phyloP scores from a whole-genome alignment of 2,888 invertebrate species.

The Latheticus oryzae region DNA sequence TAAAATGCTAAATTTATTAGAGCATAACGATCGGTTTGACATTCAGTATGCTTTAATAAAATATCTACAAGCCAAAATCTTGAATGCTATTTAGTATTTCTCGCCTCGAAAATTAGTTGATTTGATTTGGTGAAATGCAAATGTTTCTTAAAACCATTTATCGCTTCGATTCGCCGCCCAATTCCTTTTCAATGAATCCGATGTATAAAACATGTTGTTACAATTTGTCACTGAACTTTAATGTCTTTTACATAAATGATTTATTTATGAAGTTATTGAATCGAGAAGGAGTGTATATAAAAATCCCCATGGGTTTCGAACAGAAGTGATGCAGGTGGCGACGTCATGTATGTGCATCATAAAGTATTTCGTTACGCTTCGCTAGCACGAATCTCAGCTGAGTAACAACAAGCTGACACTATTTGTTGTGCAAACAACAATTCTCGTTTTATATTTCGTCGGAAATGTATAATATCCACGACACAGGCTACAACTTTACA shows the following conservation, averaged over 20 bases:
- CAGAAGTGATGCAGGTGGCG: constrained; percentile 19
- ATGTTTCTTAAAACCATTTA: too few relatives aligned
- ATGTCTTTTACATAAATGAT: constrained; percentile 9
- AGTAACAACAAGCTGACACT: constrained; percentile 11
- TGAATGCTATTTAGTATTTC: constrained; percentile 3
- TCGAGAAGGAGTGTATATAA: too few relatives aligned
- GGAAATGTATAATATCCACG: constrained; percentile 3
- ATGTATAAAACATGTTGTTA: too few relatives aligned
- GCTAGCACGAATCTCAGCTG: constrained; percentile 13
- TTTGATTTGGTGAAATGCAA: too few relatives aligned
- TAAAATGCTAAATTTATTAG: too few relatives aligned
- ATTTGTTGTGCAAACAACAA: constrained; percentile 16
- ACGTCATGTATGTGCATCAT: constrained; percentile 16
- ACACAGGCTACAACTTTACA: too few relatives aligned
- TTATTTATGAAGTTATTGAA: constrained; percentile 20
- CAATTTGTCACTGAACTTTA: constrained; percentile 2
- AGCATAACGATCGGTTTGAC: too few relatives aligned
- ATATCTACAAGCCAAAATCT: constrained; percentile 3
- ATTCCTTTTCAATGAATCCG: too few relatives aligned
- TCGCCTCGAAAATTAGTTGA: too few relatives aligned
- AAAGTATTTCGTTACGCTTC: constrained; percentile 25
- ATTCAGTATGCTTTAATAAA: too few relatives aligned
- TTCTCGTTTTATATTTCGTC: constrained; percentile 7
- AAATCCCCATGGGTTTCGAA: constrained; percentile 7
- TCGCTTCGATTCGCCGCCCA: too few relatives aligned